These are phyloP conservation scores for Deilephila elpenor DNA, from an alignment of 2,888 invertebrate genomes.

Conservation along the genomic window DNA sequence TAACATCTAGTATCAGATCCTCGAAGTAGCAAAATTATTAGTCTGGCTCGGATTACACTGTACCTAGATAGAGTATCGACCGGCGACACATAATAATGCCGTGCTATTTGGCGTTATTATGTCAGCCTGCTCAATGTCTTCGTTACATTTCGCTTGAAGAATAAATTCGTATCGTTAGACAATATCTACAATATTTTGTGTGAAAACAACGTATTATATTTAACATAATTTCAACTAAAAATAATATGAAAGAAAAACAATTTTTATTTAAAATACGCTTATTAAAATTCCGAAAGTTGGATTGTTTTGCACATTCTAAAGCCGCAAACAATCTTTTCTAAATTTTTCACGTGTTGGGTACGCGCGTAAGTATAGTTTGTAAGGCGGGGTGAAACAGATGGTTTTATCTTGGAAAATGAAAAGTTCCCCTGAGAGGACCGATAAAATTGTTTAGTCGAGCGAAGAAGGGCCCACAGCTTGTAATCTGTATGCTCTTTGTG, in stretches of 20 bases:
- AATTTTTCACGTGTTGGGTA: not conserved
- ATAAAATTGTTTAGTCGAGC: not conserved
- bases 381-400: not conserved
- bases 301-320: not conserved
- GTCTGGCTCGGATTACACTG: too few relatives aligned
- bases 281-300: too few relatives aligned
- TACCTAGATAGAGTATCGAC: too few relatives aligned
- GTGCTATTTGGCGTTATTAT: too few relatives aligned
- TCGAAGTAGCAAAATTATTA: too few relatives aligned
- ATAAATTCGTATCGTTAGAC: too few relatives aligned
- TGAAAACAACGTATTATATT: too few relatives aligned
- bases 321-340: not conserved
- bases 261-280: not conserved
- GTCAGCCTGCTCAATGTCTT: too few relatives aligned
- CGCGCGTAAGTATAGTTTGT: not conserved
- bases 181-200: too few relatives aligned
- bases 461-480: not conserved
- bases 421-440: not conserved
- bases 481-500: constrained; percentile 2
- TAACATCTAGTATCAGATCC: too few relatives aligned
- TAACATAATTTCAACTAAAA: not conserved
- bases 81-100: too few relatives aligned
- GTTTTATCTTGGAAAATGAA: constrained; percentile 1
- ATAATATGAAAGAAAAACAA: not conserved
- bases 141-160: too few relatives aligned